A percentile compares a stretch with the other conserved stretches of the same genome.
Evolutionary conservation across 1,140 invertebrate genomes (phyloP).

Genomic region (Armadillidium nasatum): DNA sequence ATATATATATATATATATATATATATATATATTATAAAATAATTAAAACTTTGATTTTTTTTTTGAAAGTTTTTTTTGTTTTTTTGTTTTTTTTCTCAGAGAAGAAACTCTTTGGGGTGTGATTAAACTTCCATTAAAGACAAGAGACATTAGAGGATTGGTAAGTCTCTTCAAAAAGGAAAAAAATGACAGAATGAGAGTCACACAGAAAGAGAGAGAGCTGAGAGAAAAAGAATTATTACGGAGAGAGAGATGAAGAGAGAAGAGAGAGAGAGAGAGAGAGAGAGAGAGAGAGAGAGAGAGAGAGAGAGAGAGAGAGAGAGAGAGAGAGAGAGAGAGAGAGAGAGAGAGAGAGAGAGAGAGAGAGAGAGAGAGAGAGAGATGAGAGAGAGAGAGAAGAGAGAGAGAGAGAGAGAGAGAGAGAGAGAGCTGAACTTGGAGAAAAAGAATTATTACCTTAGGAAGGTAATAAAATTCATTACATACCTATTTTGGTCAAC

Average conservation of each 20-base stretch:
- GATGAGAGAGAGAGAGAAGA: background rate
- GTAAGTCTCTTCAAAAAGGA: background rate
- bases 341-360: background rate
- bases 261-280: background rate
- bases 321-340: background rate
- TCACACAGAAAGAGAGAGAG: too few relatives aligned
- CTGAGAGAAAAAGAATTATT: conserved; percentile 55
- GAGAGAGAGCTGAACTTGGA: conserved; percentile 30
- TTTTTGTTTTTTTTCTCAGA: conserved; percentile 70
- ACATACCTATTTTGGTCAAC: background rate
- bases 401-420: conserved; percentile 10
- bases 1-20: too few relatives aligned
- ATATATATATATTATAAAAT: too few relatives aligned
- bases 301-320: background rate
- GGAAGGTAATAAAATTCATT: too few relatives aligned
- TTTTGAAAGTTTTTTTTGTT: conserved; percentile 71
- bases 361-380: background rate
- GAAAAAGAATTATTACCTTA: too few relatives aligned
- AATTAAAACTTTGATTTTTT: conserved; percentile 84
- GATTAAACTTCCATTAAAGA: conserved; percentile 22
- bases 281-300: background rate
- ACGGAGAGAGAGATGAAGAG: background rate
- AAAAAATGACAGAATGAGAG: too few relatives aligned
- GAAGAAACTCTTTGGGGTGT: conserved; percentile 28
- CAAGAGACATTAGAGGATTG: conserved; percentile 14